phyloP scores from a whole-genome alignment of 2,113 vertebrate species.

The Ceyx margarethae region DNA sequence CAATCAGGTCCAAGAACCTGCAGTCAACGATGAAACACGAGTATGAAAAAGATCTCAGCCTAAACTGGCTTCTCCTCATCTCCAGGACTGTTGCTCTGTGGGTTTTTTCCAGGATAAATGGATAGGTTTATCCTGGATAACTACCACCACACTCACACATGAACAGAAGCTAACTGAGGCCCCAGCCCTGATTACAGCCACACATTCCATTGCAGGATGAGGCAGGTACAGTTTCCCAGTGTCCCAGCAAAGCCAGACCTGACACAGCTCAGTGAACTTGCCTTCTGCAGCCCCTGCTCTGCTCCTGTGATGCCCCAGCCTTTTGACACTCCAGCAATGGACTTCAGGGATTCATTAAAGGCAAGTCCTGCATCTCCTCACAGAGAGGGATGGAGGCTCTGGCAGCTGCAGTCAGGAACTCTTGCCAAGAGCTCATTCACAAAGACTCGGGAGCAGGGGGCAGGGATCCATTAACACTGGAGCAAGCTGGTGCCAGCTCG shows the following conservation, averaged over 20 bases:
- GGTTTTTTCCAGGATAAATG: background rate
- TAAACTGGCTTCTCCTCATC: background rate
- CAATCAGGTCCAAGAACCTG: background rate
- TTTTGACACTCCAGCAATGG: background rate
- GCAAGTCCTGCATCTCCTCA: background rate
- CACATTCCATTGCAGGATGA: accelerated
- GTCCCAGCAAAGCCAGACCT: background rate
- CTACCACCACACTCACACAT: accelerated
- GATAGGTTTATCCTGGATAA: background rate
- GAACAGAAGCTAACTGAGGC: background rate
- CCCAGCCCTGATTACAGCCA: background rate
- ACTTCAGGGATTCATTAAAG: background rate
- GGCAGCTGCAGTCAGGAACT: background rate
- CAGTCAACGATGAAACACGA: accelerated
- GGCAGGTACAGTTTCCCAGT: background rate
- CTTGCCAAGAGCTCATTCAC: background rate
- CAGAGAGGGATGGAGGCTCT: background rate
- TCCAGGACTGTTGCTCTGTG: accelerated
- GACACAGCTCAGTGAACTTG: background rate
- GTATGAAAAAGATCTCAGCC: background rate
- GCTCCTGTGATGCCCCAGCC: background rate
- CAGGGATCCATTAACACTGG: background rate
- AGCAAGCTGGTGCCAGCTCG: slow-evolving; percentile 13
- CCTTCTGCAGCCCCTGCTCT: background rate
- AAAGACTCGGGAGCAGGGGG: background rate